These are phyloP conservation scores for Phylloscopus whistleri DNA, from an alignment of 2,113 vertebrate genomes.

Conservation along the genomic window DNA sequence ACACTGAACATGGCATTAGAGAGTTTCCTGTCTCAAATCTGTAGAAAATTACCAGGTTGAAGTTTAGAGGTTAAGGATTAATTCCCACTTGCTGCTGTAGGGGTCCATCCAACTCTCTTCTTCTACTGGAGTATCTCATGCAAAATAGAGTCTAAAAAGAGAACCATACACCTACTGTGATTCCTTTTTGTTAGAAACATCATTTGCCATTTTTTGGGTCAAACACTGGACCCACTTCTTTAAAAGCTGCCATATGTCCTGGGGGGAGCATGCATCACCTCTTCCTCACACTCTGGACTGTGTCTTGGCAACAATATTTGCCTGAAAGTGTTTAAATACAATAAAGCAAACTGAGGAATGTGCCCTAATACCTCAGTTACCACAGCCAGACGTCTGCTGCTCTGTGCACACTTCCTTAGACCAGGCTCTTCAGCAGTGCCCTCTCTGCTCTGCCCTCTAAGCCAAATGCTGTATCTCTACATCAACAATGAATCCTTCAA, in stretches of 20 bases:
- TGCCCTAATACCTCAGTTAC: neutral
- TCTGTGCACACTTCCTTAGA: neutral
- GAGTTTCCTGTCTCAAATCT: neutral
- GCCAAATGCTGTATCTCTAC: neutral
- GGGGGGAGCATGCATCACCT: accelerated
- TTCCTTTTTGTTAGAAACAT: neutral
- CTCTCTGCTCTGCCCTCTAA: neutral
- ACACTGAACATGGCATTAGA: neutral
- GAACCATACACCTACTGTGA: neutral
- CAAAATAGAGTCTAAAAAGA: neutral
- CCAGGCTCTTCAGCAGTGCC: neutral
- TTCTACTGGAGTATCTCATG: neutral
- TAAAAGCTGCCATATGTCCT: neutral
- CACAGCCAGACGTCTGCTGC: neutral
- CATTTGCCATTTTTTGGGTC: neutral
- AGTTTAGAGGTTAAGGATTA: neutral
- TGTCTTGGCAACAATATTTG: neutral
- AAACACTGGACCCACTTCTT: neutral
- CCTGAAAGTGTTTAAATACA: neutral
- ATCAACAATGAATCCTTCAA: neutral
- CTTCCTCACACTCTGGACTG: neutral
- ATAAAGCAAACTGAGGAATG: neutral
- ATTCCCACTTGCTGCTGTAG: neutral
- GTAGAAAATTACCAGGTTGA: neutral
- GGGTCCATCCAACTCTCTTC: neutral